These are phyloP conservation scores for Fratercula arctica DNA, from an alignment of 2,797 vertebrate genomes.

Conservation along the genomic window DNA sequence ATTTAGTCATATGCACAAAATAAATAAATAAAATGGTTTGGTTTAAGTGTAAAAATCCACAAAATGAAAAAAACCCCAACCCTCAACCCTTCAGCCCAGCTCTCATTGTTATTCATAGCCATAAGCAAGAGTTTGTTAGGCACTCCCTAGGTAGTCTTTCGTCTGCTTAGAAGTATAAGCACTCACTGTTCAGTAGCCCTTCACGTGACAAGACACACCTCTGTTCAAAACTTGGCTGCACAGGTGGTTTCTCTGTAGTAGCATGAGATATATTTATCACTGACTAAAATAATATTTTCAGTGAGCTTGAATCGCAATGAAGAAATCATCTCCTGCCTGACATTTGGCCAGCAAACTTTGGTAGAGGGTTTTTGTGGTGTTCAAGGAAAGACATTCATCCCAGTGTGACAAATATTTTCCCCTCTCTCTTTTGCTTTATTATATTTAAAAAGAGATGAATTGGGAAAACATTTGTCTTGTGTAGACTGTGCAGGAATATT, in stretches of 20 bases:
- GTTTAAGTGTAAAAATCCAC: background rate
- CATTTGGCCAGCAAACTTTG: background rate
- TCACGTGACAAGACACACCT: background rate
- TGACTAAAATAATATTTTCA: background rate
- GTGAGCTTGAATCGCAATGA: background rate
- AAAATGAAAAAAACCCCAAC: background rate
- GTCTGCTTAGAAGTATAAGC: background rate
- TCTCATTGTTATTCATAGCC: background rate
- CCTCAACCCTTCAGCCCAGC: background rate
- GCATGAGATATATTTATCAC: background rate
- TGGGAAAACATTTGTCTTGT: constrained; percentile 34
- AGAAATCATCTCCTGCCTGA: background rate
- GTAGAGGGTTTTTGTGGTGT: background rate
- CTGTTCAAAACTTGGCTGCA: background rate
- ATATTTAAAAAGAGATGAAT: constrained; percentile 27
- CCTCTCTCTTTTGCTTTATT: background rate
- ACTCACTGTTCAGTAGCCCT: background rate
- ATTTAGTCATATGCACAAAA: background rate
- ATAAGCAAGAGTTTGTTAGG: background rate
- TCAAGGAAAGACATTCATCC: background rate
- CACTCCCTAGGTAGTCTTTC: background rate
- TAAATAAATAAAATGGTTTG: background rate
- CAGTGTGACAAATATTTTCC: background rate
- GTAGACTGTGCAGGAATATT: background rate
- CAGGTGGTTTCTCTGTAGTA: background rate